phyloP scores from a whole-genome alignment of 2,888 invertebrate species.

The Carabus problematicus region DNA sequence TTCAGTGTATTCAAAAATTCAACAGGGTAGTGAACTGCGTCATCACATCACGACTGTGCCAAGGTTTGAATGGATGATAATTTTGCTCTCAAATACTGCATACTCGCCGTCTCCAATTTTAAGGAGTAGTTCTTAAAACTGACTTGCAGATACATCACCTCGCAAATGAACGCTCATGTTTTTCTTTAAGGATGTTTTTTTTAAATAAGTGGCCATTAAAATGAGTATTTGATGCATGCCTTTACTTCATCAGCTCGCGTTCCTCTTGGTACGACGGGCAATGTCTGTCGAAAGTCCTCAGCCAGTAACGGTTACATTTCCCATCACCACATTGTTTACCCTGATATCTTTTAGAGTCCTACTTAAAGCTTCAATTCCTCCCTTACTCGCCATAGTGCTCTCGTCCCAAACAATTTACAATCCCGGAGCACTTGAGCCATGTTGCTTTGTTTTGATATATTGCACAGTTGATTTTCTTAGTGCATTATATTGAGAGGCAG shows the following conservation, averaged over 20 bases:
- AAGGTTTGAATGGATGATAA: not conserved
- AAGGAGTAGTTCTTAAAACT: not conserved
- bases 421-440: constrained; percentile 19
- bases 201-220: constrained; percentile 42
- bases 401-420: constrained; percentile 27
- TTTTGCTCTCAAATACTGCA: not conserved
- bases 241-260: constrained; percentile 40
- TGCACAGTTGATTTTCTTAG: constrained; percentile 46
- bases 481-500: constrained; percentile 48
- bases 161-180: not conserved
- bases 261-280: constrained; percentile 26
- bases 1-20: constrained; percentile 23
- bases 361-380: constrained; percentile 14
- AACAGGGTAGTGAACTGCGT: too few relatives aligned
- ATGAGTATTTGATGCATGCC: constrained; percentile 43
- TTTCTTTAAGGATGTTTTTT: too few relatives aligned
- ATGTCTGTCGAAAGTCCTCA: constrained; percentile 44
- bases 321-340: constrained; percentile 28
- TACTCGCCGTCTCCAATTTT: not conserved
- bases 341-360: constrained; percentile 33
- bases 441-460: constrained; percentile 48
- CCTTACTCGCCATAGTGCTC: constrained; percentile 27
- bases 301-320: constrained; percentile 38
- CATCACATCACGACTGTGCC: not conserved
- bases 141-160: not conserved